These are phyloP conservation scores for Poecilobothrus nobilitatus DNA, from an alignment of 2,888 invertebrate genomes.

Conservation along the genomic window DNA sequence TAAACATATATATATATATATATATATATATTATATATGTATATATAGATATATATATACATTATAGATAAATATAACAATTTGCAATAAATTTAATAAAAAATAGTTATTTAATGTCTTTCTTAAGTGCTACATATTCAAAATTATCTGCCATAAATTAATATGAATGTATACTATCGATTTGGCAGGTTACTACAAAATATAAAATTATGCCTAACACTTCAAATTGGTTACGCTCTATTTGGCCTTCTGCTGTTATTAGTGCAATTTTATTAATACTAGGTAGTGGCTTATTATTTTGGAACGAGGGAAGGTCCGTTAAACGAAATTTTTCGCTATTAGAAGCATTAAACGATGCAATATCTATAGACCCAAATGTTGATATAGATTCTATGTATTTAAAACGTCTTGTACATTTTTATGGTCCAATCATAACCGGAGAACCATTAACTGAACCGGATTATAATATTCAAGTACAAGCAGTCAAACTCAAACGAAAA, in stretches of 20 bases:
- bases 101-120: too few relatives aligned
- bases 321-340: conserved; percentile 69
- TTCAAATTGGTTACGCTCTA: conserved; percentile 30
- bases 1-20: too few relatives aligned
- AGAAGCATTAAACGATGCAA: conserved; percentile 56
- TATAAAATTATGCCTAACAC: conserved; percentile 2
- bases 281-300: conserved; percentile 64
- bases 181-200: background rate
- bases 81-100: too few relatives aligned
- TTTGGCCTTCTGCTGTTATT: conserved; percentile 63
- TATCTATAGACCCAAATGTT: conserved; percentile 58
- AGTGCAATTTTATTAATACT: conserved; percentile 57
- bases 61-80: too few relatives aligned
- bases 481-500: conserved; percentile 72
- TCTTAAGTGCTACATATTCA: too few relatives aligned
- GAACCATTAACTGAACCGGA: conserved; percentile 80
- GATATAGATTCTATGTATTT: conserved; percentile 62
- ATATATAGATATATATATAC: too few relatives aligned
- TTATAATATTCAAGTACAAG: conserved; percentile 74
- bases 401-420: conserved; percentile 67
- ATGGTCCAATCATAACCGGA: conserved; percentile 61
- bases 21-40: too few relatives aligned
- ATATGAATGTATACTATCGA: background rate
- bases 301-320: conserved; percentile 83
- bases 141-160: background rate